A percentile compares a stretch with the other conserved stretches of the same genome.
Evolutionary conservation across 2,888 invertebrate species (phyloP).

Genomic region (Bellardia pandia): DNA sequence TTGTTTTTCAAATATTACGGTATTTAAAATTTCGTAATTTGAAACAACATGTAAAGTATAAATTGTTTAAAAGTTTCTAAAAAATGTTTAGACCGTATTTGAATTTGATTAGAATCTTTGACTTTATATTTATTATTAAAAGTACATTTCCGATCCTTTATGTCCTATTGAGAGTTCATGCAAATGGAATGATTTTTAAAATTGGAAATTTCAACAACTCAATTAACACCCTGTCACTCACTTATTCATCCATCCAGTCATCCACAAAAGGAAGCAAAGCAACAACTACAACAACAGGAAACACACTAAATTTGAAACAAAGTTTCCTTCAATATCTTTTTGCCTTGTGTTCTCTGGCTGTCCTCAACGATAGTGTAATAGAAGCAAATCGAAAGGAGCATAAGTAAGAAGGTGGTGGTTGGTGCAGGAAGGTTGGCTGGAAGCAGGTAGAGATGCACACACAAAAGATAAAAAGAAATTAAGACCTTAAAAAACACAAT

Average conservation of each 20-base stretch:
- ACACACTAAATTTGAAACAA: constrained; percentile 20
- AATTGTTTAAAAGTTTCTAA: no score
- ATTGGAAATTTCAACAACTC: constrained; percentile 42
- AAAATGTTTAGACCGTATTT: no score
- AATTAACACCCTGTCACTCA: constrained; percentile 47
- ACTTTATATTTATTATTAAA: neutral
- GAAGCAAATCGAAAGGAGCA: constrained; percentile 29
- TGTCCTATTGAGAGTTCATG: neutral
- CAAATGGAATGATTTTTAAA: neutral
- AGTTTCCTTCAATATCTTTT: constrained; percentile 3
- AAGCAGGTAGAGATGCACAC: constrained; percentile 4
- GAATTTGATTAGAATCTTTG: no score
- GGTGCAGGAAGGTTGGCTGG: neutral
- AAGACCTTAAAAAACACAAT: constrained; percentile 50
- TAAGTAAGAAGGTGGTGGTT: neutral
- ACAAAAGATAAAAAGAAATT: constrained; percentile 14
- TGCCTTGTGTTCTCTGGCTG: neutral
- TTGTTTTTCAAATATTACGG: no score
- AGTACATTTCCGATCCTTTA: neutral
- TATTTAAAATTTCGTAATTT: no score
- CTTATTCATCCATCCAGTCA: neutral
- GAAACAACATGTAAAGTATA: no score
- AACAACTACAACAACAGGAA: constrained; percentile 45
- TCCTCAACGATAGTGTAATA: neutral
- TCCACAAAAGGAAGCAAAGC: neutral